Conservation (phyloP, 1,140 invertebrate species). For the Zaprionus kolodkinae region DNA sequence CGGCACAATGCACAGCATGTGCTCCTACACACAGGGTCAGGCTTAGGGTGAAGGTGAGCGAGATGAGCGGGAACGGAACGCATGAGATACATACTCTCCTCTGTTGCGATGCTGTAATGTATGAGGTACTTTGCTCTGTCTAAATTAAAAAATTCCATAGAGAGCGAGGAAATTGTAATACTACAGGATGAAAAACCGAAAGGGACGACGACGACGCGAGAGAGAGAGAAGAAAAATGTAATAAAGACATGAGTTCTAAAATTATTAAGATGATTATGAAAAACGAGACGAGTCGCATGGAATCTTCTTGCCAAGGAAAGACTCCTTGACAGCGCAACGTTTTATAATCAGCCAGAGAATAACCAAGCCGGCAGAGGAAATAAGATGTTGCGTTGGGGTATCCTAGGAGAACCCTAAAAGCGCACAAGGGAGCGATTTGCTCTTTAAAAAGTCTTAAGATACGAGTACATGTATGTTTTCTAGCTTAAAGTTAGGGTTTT, state of each 20-base stretch:
- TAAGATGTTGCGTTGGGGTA: slow-evolving; percentile 11
- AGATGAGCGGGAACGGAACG: slow-evolving; percentile 26
- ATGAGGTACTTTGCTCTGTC: slow-evolving; percentile 67
- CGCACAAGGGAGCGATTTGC: slow-evolving; percentile 28
- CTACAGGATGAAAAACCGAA: slow-evolving; percentile 31
- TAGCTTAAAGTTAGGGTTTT: background rate
- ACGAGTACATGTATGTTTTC: slow-evolving; percentile 7
- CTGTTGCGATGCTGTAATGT: slow-evolving; percentile 35
- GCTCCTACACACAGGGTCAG: slow-evolving; percentile 20
- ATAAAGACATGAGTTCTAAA: slow-evolving; percentile 78
- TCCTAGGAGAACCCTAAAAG: slow-evolving; percentile 27
- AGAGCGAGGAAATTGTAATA: slow-evolving; percentile 67
- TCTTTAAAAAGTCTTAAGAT: slow-evolving; percentile 9
- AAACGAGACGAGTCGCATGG: slow-evolving; percentile 46
- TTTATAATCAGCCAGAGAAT: slow-evolving; percentile 43
- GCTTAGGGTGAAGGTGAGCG: slow-evolving; percentile 19
- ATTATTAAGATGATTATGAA: slow-evolving; percentile 78
- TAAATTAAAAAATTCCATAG: slow-evolving; percentile 75
- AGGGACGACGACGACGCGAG: background rate
- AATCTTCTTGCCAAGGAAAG: background rate
- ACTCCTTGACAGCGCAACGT: background rate
- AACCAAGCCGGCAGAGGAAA: slow-evolving; percentile 5
- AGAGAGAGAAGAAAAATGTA: slow-evolving; percentile 57
- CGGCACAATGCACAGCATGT: slow-evolving; percentile 33
- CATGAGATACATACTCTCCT: slow-evolving; percentile 70